phyloP scores from a whole-genome alignment of 2,113 vertebrate species.

The Oreochromis aureus region DNA sequence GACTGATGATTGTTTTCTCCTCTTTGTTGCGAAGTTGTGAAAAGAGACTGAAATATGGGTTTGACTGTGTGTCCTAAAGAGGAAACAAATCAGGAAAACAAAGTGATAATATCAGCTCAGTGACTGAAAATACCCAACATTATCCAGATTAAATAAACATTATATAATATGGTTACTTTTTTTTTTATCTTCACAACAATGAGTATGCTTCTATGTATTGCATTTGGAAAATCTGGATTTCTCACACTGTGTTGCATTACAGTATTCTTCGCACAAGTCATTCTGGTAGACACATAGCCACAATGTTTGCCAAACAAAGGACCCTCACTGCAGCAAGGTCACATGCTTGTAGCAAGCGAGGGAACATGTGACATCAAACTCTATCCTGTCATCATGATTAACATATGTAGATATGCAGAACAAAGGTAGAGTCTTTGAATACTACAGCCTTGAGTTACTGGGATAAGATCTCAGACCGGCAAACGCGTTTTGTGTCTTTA shows the following conservation, averaged over 20 bases:
- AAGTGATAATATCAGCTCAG: background rate
- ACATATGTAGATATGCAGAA: background rate
- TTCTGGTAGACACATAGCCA: background rate
- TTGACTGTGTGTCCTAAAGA: background rate
- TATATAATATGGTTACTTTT: background rate
- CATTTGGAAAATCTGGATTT: background rate
- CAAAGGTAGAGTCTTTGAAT: background rate
- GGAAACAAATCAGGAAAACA: background rate
- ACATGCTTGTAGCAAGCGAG: background rate
- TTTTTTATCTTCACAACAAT: background rate
- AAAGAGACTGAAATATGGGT: background rate
- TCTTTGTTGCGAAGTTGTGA: background rate
- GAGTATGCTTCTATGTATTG: background rate
- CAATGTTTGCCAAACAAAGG: background rate
- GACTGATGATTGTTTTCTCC: background rate
- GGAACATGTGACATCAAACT: conserved; percentile 3
- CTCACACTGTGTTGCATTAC: background rate
- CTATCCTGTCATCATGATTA: background rate
- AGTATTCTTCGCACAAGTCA: background rate
- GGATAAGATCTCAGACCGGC: background rate
- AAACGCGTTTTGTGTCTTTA: background rate
- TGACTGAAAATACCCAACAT: background rate
- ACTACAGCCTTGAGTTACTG: background rate
- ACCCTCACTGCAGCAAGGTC: background rate
- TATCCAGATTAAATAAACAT: background rate